Conservation (phyloP, 2,888 invertebrate species). For the Sipunculus nudus region DNA sequence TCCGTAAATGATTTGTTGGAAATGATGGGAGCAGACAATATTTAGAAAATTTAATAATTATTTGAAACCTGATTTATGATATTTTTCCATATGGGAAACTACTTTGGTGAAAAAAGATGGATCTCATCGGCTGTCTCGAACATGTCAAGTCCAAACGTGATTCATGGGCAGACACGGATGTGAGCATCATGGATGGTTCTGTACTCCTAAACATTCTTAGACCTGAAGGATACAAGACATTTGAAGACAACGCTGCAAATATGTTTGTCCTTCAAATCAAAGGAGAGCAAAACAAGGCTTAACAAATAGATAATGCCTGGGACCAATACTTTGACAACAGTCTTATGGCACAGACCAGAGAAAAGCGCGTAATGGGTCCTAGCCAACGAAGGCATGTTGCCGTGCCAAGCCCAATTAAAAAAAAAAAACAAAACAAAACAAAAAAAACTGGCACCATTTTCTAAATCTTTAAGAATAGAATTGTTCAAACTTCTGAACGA, state of each 20-base stretch:
- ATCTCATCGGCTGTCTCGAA: too few relatives aligned
- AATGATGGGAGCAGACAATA: too few relatives aligned
- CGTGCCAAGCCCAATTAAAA: not conserved
- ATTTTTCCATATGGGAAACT: too few relatives aligned
- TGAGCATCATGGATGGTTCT: conserved; percentile 5
- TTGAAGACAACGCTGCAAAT: not conserved
- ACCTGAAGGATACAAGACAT: not conserved
- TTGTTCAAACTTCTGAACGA: too few relatives aligned
- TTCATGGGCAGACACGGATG: conserved; percentile 6
- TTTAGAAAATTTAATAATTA: too few relatives aligned
- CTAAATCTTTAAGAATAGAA: too few relatives aligned
- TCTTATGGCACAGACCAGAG: conserved; percentile 2
- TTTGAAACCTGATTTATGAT: too few relatives aligned
- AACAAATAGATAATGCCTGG: not conserved
- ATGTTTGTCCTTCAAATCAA: not conserved
- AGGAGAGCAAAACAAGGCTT: not conserved
- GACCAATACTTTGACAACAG: conserved; percentile 6
- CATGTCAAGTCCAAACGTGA: too few relatives aligned
- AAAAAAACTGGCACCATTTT: too few relatives aligned
- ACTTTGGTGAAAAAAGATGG: too few relatives aligned
- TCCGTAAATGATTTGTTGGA: too few relatives aligned
- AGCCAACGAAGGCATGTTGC: not conserved
- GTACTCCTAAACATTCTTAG: conserved; percentile 2
- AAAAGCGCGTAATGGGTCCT: not conserved
- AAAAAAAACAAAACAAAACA: too few relatives aligned